These are phyloP conservation scores for Poliocrania exsul DNA, from an alignment of 2,797 vertebrate species.

Conservation along the genomic window DNA sequence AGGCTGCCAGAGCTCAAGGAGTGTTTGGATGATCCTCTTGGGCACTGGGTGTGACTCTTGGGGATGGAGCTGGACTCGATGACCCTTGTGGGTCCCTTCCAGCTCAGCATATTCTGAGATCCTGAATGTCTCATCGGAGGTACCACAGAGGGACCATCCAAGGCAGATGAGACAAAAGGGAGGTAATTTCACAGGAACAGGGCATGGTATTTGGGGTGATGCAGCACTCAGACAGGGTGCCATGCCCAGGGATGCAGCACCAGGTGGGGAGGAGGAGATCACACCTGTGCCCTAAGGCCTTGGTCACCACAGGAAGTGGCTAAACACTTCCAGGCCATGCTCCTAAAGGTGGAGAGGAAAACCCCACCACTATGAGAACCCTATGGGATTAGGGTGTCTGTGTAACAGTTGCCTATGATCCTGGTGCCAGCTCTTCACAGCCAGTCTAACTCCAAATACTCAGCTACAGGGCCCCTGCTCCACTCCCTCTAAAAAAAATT, in stretches of 20 bases:
- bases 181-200: neutral
- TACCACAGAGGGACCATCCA: accelerated
- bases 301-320: neutral
- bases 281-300: neutral
- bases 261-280: neutral
- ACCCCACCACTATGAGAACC: neutral
- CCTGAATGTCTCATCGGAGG: neutral
- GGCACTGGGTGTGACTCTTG: neutral
- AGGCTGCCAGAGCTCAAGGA: neutral
- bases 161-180: accelerated
- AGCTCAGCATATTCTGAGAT: neutral
- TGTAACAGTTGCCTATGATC: neutral
- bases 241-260: neutral
- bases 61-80: no score
- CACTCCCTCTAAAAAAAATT: neutral
- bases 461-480: neutral
- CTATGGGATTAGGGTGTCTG: accelerated
- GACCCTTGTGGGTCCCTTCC: neutral
- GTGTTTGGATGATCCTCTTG: neutral
- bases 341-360: neutral
- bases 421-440: neutral
- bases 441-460: neutral
- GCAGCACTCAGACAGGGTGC: neutral
- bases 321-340: neutral
- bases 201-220: accelerated